Base-by-base conservation (phyloP, 2,797 vertebrate species). In the Etheostoma nigrum region DNA sequence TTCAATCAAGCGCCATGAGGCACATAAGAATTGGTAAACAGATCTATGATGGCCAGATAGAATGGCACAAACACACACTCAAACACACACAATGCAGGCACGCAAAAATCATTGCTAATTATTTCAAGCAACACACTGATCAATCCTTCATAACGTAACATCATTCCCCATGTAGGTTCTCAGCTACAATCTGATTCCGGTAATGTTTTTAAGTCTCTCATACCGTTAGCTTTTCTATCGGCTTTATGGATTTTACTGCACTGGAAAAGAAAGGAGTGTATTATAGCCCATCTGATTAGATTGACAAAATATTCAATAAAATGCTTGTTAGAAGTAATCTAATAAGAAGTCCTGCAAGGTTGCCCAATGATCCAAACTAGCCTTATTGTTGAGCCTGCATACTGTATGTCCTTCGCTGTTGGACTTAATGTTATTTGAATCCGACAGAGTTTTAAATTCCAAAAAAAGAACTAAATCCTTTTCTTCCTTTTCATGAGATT, bases 91-190 rank as follows among this genome's bases (percentile, higher is more conserved):
- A 72, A 82, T 67, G 48, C 67, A 81, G 36, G 48, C 33, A 33
- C 2, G 6, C 57, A 81, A 93, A 97, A 97, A 97, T 97, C 94
- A 94, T 97, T 98, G 94, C 92, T 97, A 98, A 98, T 98, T 97
- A 96, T 96, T 97, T 98, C 95, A 97, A 95, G 95, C 95, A 93
- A 96, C 94, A 95, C 95, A 92, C 92, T 95, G 96, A 98, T 98
- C 97, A 98, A 97, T 98, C 96, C 93, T 94, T 96, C 94, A 95
- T 96, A 98, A 97, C 96, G 72, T 84, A 95, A 94, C 90, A 96
- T 97, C 96, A 96, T 96, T 96, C 94, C 94, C 92, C 92, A 91
- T 96, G 95, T 96, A 96, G 88, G 94, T 95, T 95, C 91, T 89
- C 82, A 45, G 82, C 93, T 90, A 87, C 92, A 96, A 96, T 97